Percentiles rank a stretch among this genome's conserved stretches.
These are phyloP conservation scores for Clarias laeviceps DNA, from an alignment of 2,797 vertebrate species.

Conservation along the genomic window DNA sequence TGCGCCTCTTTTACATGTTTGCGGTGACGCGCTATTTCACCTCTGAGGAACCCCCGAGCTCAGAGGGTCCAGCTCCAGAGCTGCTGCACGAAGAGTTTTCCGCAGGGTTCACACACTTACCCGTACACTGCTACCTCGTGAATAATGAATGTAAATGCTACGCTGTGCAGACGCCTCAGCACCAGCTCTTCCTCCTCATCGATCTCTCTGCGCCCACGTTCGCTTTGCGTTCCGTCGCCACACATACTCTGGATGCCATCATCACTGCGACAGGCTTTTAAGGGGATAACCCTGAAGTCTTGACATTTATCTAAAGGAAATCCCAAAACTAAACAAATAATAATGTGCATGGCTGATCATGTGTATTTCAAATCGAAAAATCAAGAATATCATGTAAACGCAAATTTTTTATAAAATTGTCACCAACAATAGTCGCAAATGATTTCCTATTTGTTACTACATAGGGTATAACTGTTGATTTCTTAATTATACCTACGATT, in stretches of 20 bases:
- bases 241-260: constrained; percentile 76
- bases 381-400: too few species aligned
- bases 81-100: constrained; percentile 71
- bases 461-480: neutral
- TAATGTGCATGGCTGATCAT: neutral
- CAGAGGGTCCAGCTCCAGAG: constrained; percentile 45
- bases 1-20: constrained; percentile 84
- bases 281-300: neutral
- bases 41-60: constrained; percentile 61
- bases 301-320: neutral
- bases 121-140: constrained; percentile 84
- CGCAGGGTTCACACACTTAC: constrained; percentile 72
- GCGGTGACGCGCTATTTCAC: constrained; percentile 78
- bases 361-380: neutral
- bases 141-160: constrained; percentile 79
- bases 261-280: constrained; percentile 71
- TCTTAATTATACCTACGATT: too few species aligned
- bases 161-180: constrained; percentile 76
- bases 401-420: neutral
- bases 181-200: constrained; percentile 81
- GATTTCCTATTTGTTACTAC: neutral
- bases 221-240: constrained; percentile 77
- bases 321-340: neutral
- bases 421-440: neutral
- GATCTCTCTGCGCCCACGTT: constrained; percentile 81